Percentiles rank a stretch among this genome's conserved stretches.
These are phyloP conservation scores for Exocentrus adspersus DNA, from an alignment of 2,888 invertebrate species.

Conservation along the genomic window DNA sequence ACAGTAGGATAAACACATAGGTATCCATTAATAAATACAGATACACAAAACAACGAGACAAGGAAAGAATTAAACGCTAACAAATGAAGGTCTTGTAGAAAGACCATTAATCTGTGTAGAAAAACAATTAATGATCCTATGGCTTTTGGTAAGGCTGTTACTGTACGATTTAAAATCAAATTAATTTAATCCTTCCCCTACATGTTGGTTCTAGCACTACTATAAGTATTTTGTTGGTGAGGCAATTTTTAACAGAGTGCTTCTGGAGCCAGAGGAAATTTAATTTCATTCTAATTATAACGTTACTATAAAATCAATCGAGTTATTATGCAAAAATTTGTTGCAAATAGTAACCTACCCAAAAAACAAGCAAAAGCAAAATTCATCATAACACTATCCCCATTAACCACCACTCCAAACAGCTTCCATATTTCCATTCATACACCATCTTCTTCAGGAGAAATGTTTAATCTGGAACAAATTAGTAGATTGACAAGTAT, in stretches of 20 bases:
- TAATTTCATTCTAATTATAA: too few species aligned
- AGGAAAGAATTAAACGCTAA: conserved; percentile 26
- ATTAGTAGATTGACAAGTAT: too few species aligned
- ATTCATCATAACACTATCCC: too few species aligned
- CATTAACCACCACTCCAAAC: too few species aligned
- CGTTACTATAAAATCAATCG: too few species aligned
- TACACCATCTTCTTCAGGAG: too few species aligned
- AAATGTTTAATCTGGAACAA: too few species aligned
- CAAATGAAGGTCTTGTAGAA: conserved; percentile 34
- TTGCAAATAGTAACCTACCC: too few species aligned
- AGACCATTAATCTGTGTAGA: conserved; percentile 37
- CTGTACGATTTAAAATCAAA: conserved; percentile 26
- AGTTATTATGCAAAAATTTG: too few species aligned
- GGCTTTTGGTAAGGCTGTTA: conserved; percentile 30
- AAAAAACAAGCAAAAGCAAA: too few species aligned
- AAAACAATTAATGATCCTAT: conserved; percentile 27
- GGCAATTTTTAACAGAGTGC: not conserved
- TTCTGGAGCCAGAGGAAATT: too few species aligned
- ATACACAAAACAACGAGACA: conserved; percentile 19
- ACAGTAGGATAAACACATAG: conserved; percentile 20
- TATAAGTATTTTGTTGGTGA: conserved; percentile 12
- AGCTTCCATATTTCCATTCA: too few species aligned
- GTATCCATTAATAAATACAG: conserved; percentile 26
- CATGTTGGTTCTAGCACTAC: conserved; percentile 19
- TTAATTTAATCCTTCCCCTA: conserved; percentile 32